Evolutionary conservation across 2,113 vertebrate genomes (phyloP).

Genomic region (Cyanocitta stelleri): DNA sequence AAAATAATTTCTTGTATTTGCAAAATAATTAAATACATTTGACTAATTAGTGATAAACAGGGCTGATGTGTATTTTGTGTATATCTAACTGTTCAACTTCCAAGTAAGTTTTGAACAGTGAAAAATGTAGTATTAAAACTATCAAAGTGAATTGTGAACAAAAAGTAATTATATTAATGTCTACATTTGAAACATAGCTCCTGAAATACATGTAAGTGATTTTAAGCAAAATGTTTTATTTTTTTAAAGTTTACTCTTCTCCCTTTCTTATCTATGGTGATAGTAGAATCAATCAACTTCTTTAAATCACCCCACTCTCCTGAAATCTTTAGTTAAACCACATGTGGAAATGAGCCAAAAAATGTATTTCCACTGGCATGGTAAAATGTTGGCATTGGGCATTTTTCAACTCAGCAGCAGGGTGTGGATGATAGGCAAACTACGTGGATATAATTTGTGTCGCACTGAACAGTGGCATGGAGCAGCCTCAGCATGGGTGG

Average conservation of each 20-base stretch:
- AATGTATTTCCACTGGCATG: neutral
- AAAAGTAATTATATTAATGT: neutral
- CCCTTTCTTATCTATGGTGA: neutral
- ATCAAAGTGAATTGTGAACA: neutral
- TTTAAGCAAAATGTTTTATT: neutral
- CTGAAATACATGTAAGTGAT: neutral
- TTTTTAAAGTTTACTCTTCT: neutral
- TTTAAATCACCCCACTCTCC: neutral
- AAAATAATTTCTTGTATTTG: neutral
- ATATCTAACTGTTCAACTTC: neutral
- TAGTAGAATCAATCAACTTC: neutral
- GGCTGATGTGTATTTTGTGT: neutral
- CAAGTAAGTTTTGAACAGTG: neutral
- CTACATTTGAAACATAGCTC: neutral
- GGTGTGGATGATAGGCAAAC: neutral
- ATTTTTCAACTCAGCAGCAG: constrained; percentile 16
- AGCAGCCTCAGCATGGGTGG: neutral
- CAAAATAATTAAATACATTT: neutral
- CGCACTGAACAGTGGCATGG: neutral
- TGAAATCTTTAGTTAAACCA: neutral
- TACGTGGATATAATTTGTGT: neutral
- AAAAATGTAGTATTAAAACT: neutral
- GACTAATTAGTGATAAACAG: neutral
- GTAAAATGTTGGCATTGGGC: neutral
- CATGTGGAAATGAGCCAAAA: neutral